These are phyloP conservation scores for Cuculus canorus DNA, from an alignment of 2,797 vertebrate genomes.

Conservation along the genomic window DNA sequence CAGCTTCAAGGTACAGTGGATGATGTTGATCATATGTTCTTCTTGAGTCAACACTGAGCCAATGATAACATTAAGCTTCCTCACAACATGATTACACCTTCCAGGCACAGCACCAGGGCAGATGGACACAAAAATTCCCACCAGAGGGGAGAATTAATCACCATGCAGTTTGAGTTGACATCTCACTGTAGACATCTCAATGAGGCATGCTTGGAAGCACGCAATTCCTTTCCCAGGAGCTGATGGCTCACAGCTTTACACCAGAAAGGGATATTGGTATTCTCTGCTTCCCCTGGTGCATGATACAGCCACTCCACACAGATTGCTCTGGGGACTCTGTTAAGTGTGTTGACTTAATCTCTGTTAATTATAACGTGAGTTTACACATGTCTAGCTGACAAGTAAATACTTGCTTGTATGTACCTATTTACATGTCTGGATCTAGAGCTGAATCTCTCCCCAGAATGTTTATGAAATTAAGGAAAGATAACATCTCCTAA, in stretches of 20 bases:
- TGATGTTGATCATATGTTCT: not conserved
- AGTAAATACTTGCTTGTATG: not conserved
- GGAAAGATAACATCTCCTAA: not conserved
- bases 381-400: constrained; percentile 27
- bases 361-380: constrained; percentile 26
- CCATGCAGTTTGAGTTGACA: not conserved
- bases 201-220: not conserved
- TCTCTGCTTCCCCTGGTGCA: not conserved
- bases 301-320: not conserved
- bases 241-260: not conserved
- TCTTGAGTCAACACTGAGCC: not conserved
- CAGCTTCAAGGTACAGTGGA: not conserved
- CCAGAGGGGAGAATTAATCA: not conserved
- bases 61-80: not conserved
- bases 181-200: not conserved
- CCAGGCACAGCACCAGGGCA: not conserved
- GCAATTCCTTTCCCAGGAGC: not conserved
- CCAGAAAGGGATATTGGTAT: not conserved
- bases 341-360: not conserved
- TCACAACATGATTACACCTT: fast-evolving
- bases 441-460: not conserved
- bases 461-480: not conserved
- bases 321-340: not conserved
- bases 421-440: not conserved
- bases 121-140: fast-evolving